Evolutionary conservation across 2,797 vertebrate species (phyloP), one percentile per base, ranked within the genome.

Genomic region (Pelodytes ibericus): DNA sequence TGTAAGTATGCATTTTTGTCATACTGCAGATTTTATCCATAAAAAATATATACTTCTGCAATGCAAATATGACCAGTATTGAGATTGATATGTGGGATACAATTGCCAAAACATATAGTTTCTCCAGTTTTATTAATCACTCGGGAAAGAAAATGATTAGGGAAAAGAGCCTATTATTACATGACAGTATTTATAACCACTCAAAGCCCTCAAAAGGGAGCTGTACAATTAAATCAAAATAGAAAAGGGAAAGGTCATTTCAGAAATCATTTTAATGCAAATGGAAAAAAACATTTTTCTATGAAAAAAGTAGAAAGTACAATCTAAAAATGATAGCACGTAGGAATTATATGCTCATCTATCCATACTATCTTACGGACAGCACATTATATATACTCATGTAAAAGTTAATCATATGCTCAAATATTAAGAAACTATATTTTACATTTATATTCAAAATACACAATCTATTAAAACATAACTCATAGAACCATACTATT

Each of bases 371-470:
- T 80, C 18, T 82, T 56, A 10, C 81, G 20, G 81, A 59, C 74
- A 8, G 65, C 1, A 80, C 39, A 72, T 72, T 82, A n/a, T 27
- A 29, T 39, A 82, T 73, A 74, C 6, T 80, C 80, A 82, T 84
- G 57, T 81, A 59, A 81, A 81, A 77, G 0, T 49, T 71, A 77
- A 82, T 81, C 85, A 72, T 51, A 70, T 80, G 1, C 68, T 83
- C 33, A 72, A 84, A 80, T 78, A 51, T 13, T 66, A 0, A 22
- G 79, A 56, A 82, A 68, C 0, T 80, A 20, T 15, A 82, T 57
- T 39, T 58, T 74, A 64, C 36, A 29, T 49, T 10, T 24, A 66
- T 26, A 58, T 65, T 41, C 60, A 7, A 39, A 39, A 39, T 39
- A 13, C 1, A 7, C n/a, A n/a, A n/a, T 39, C 7, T 39, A 39